Evolutionary conservation across 2,113 vertebrate species (phyloP).

Genomic region (Neodon shergylaensis): DNA sequence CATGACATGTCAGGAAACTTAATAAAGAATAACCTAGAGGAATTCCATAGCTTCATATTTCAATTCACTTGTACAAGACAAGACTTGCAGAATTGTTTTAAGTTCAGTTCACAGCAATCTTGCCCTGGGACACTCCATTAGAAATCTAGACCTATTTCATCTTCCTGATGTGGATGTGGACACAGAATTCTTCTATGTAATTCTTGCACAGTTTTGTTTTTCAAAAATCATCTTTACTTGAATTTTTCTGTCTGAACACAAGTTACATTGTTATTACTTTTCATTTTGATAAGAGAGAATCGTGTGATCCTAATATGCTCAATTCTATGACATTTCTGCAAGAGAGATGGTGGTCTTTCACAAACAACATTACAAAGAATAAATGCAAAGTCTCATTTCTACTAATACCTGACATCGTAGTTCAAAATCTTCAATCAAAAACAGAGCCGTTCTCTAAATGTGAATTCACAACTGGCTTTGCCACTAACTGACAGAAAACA

Average conservation of each 20-base stretch:
- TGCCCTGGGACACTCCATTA: neutral
- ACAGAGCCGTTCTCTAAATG: neutral
- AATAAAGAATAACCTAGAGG: neutral
- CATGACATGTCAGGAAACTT: neutral
- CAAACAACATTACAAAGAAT: neutral
- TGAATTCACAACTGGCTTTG: neutral
- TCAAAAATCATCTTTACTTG: neutral
- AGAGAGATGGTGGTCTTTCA: neutral
- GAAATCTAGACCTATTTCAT: slow-evolving; percentile 26
- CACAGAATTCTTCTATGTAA: neutral
- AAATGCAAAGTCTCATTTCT: neutral
- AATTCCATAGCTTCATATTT: slow-evolving; percentile 49
- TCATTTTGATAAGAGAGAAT: neutral
- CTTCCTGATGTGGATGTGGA: neutral
- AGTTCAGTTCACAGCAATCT: slow-evolving; percentile 40
- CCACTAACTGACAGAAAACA: neutral
- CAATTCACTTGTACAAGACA: neutral
- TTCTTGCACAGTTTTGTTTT: neutral
- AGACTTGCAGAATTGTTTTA: neutral
- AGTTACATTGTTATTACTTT: neutral
- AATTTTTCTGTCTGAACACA: neutral
- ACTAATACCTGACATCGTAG: neutral
- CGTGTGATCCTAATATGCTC: neutral
- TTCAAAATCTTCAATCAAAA: neutral
- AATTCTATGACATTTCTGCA: neutral